Evolutionary conservation across 2,113 vertebrate species (phyloP).

Genomic region (Myanophis thanlyinensis): DNA sequence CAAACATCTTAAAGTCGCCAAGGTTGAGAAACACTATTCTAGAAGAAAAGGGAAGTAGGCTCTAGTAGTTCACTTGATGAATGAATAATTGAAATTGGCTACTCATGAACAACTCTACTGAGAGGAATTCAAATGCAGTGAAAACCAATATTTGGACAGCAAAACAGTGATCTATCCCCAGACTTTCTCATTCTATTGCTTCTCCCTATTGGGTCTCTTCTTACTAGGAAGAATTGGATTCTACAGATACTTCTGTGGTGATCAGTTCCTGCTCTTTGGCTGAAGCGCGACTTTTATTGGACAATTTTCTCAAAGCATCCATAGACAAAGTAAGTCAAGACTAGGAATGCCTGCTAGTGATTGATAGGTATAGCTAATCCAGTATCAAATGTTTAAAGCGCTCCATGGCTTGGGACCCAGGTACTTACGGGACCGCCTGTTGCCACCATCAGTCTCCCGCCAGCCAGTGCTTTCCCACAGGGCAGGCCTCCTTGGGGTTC

Average conservation of each 20-base stretch:
- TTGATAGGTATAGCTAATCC: background rate
- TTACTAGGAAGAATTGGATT: conserved; percentile 91
- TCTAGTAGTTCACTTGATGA: background rate
- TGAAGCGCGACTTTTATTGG: conserved; percentile 91
- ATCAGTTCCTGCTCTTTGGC: conserved; percentile 97
- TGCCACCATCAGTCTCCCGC: too few relatives aligned
- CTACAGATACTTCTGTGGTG: conserved; percentile 94
- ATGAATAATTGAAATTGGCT: background rate
- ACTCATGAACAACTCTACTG: background rate
- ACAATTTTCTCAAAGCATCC: conserved; percentile 94
- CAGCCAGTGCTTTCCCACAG: too few relatives aligned
- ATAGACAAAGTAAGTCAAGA: conserved; percentile 85
- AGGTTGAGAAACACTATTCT: too few relatives aligned
- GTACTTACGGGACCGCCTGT: too few relatives aligned
- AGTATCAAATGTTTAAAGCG: background rate
- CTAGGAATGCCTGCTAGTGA: background rate
- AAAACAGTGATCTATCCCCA: background rate
- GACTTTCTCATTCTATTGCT: fast-evolving
- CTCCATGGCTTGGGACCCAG: too few relatives aligned
- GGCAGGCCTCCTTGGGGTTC: too few relatives aligned
- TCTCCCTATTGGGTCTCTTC: fast-evolving
- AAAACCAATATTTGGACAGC: background rate
- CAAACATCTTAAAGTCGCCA: too few relatives aligned
- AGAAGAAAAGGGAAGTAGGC: background rate
- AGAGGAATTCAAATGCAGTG: background rate